Base-by-base conservation (phyloP, 2,888 invertebrate genomes). In the Sturmia bella region DNA sequence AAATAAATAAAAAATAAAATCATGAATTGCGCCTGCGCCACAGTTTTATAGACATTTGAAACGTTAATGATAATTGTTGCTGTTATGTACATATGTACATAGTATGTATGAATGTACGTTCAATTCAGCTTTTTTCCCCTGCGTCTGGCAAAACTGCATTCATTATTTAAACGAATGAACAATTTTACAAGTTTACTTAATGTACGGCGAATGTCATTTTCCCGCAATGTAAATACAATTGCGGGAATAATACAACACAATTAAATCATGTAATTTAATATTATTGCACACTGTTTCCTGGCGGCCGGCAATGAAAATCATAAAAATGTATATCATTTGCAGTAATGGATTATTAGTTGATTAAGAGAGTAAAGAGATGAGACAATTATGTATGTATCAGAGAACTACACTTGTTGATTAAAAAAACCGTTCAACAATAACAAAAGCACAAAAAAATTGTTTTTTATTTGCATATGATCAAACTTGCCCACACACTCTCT, bases 1-100 rank as follows among this genome's bases (percentile, higher is more conserved):
- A n/a, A n/a, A n/a, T n/a, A n/a, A n/a, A n/a, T n/a, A n/a, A n/a
- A n/a, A n/a, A n/a, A n/a, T n/a, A n/a, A n/a, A n/a, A n/a, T n/a
- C 43, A 63, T 69, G 41, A 80, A 69, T 76, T 72, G 81, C 68
- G 81, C 61, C 73, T 81, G 76, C 76, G 81, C 76, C 73, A 77
- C 68, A 61, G 63, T 76, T 73, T 63, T 56, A 75, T 73, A 59
- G 66, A 61, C 76, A 68, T 76, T 80, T 68, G 76, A 72, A 61
- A 80, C 61, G 70, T 61, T 80, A 80, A 80, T 72, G 66, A 72
- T 80, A 80, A 76, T 72, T 75, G 63, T 69, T 54, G 52, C 69
- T 70, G 27, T 48, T 50, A 39, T 39, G n/a, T n/a, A n/a, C n/a
- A n/a, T n/a, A n/a, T 48, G 24, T 69, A 17, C 37, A 59, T 76